These are phyloP conservation scores for Mythimna impura DNA, from an alignment of 2,888 invertebrate genomes.

Conservation along the genomic window DNA sequence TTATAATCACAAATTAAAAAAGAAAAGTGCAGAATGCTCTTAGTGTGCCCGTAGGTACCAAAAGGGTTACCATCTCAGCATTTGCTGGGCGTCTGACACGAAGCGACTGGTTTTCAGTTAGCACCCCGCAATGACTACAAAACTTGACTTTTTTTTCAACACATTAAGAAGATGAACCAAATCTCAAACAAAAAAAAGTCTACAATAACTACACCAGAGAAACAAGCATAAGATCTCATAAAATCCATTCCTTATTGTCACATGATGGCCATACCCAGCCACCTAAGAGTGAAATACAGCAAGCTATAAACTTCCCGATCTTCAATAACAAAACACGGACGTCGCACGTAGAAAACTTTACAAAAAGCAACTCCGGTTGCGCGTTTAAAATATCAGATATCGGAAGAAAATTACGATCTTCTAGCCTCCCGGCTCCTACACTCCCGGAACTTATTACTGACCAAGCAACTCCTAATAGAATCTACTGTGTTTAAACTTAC, in stretches of 20 bases:
- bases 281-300: conserved; percentile 17
- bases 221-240: not conserved
- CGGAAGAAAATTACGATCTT: conserved; percentile 56
- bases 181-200: no score
- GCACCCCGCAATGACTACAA: no score
- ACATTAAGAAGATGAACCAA: no score
- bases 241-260: not conserved
- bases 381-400: conserved; percentile 60
- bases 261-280: conserved; percentile 2
- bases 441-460: conserved; percentile 59
- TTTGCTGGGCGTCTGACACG: no score
- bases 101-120: no score
- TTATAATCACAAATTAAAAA: no score
- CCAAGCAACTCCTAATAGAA: conserved; percentile 69
- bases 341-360: conserved; percentile 45
- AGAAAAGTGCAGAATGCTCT: no score
- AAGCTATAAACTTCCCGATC: conserved; percentile 27
- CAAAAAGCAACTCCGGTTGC: conserved; percentile 38
- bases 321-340: conserved; percentile 45
- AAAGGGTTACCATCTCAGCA: no score
- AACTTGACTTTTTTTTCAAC: no score
- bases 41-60: no score
- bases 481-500: conserved; percentile 71
- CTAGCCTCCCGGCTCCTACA: conserved; percentile 34
- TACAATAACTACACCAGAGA: no score